These are phyloP conservation scores for Drosophila nigricruria DNA, from an alignment of 2,888 invertebrate species.

Conservation along the genomic window DNA sequence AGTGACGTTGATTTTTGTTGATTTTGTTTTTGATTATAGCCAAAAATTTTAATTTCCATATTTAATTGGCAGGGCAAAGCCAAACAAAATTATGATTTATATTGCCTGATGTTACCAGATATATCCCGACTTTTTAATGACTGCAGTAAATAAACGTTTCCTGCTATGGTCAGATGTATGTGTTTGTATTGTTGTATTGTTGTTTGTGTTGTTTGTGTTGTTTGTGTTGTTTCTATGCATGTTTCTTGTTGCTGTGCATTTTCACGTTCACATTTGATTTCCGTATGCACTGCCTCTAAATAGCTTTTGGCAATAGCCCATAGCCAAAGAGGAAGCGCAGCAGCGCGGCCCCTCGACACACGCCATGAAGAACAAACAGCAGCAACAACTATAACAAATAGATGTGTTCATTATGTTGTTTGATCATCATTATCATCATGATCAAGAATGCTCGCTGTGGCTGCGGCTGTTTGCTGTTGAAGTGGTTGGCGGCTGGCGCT, in stretches of 20 bases:
- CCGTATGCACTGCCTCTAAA: constrained; percentile 75
- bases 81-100: constrained; percentile 38
- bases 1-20: constrained; percentile 66
- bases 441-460: no score
- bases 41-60: constrained; percentile 63
- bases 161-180: constrained; percentile 38
- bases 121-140: constrained; percentile 25
- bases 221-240: constrained; percentile 6
- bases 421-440: constrained; percentile 29
- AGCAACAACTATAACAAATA: constrained; percentile 21
- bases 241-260: constrained; percentile 15
- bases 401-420: constrained; percentile 47
- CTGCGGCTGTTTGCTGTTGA: constrained; percentile 10
- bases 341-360: constrained; percentile 49
- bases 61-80: constrained; percentile 66
- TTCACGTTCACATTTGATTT: constrained; percentile 64
- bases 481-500: constrained; percentile 47
- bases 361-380: constrained; percentile 60
- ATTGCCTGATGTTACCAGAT: constrained; percentile 12
- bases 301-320: constrained; percentile 73
- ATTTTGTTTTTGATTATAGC: constrained; percentile 7
- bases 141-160: constrained; percentile 67
- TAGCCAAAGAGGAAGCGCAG: constrained; percentile 77
- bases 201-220: constrained; percentile 20
- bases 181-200: constrained; percentile 25